These are phyloP conservation scores for Diarsia rubi DNA, from an alignment of 2,888 invertebrate species.

Conservation along the genomic window DNA sequence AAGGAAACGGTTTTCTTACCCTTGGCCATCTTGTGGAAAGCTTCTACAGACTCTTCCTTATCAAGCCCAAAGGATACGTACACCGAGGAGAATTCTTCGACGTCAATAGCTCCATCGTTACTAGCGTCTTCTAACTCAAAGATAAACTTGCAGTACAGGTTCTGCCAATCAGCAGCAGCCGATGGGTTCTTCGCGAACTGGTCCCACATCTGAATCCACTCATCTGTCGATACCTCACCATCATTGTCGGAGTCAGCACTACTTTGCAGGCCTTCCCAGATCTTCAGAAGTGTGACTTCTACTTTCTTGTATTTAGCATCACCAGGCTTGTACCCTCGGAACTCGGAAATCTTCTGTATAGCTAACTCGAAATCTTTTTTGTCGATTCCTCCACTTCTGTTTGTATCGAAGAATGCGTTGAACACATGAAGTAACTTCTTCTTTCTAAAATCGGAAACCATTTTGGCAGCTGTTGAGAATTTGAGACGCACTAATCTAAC, in stretches of 20 bases:
- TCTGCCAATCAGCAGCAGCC: slow-evolving; percentile 95
- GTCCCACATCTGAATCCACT: slow-evolving; percentile 97
- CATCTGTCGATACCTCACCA: slow-evolving; percentile 96
- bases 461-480: slow-evolving; percentile 75
- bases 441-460: slow-evolving; percentile 96
- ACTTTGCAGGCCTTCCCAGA: slow-evolving; percentile 96
- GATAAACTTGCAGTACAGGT: slow-evolving; percentile 96
- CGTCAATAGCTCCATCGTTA: slow-evolving; percentile 94
- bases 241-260: slow-evolving; percentile 96
- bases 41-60: slow-evolving; percentile 93
- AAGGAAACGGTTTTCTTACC: slow-evolving; percentile 93
- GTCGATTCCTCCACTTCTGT: slow-evolving; percentile 96
- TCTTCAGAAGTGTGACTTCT: slow-evolving; percentile 93
- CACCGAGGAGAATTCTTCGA: slow-evolving; percentile 95
- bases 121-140: slow-evolving; percentile 97
- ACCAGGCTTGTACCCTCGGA: slow-evolving; percentile 94
- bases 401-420: slow-evolving; percentile 96
- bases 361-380: slow-evolving; percentile 96
- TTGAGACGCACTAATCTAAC: slow-evolving; percentile 41
- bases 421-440: slow-evolving; percentile 97
- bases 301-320: slow-evolving; percentile 94
- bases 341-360: slow-evolving; percentile 95
- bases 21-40: slow-evolving; percentile 95
- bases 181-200: slow-evolving; percentile 94
- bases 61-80: slow-evolving; percentile 95